Base-by-base conservation (phyloP, 2,113 vertebrate genomes). In the Todiramphus saurophagus region DNA sequence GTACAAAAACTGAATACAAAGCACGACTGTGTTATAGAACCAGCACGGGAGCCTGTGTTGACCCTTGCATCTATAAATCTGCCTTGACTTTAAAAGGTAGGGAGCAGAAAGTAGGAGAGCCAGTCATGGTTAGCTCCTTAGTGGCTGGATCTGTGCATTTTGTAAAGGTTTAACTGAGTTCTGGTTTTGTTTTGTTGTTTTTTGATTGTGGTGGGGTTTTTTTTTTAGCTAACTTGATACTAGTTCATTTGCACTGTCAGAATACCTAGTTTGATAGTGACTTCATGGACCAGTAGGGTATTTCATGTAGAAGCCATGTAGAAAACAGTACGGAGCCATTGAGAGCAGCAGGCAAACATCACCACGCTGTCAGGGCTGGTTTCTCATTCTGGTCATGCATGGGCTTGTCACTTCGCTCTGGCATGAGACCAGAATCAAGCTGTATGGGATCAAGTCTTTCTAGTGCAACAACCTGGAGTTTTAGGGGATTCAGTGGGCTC, bases 41-140 rank as follows among this genome's bases (percentile, higher is more conserved):
- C 23, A 43, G 44, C 8, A 12, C 3, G 4, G 64, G 64, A 70
- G 13, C 31, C 17, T 16, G 1, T 1, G 0, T 15, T 80, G 59
- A 24, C 41, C 55, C 5, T 33, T 67, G 30, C 9, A 60, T 59
- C 64, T 69, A 28, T 80, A 85, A 86, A 14, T n/a, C 58, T 91
- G 56, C 73, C 31, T 73, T 66, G 18, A 28, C 41, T 41, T 89
- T 56, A 24, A 74, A 77, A 63, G 17, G 11, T 37, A 30, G 56
- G 28, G 44, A 55, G 15, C 20, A 25, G 60, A 39, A 64, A 23
- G 10, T 12, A 46, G 8, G 59, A 60, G 74, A 51, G 11, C 15
- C 64, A 51, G 33, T 51, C 35, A 17, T 16, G 21, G 13, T 50
- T 41, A 86, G 39, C 64, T 68, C 56, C 20, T 48, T 13, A 18